phyloP scores from a whole-genome alignment of 2,888 invertebrate species.

The Urechis unicinctus region DNA sequence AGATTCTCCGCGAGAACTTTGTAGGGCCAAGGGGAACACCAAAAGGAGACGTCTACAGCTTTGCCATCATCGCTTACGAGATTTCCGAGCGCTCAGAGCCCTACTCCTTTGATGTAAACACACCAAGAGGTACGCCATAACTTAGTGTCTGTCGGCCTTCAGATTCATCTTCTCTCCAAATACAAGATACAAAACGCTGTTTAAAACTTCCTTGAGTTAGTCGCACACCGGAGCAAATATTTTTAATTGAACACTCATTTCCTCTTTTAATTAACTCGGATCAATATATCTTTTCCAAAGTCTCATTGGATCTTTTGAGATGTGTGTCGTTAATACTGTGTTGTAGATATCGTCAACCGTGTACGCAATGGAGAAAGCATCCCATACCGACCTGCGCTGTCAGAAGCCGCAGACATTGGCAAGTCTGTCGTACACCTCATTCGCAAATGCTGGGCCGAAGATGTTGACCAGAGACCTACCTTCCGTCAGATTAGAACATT shows the following conservation, averaged over 20 bases:
- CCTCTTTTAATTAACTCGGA: no score
- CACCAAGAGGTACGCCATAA: constrained; percentile 6
- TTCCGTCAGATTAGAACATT: constrained; percentile 26
- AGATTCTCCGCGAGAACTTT: constrained; percentile 27
- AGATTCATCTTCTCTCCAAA: no score
- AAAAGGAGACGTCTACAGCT: constrained; percentile 42
- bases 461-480: constrained; percentile 25
- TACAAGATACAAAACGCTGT: no score
- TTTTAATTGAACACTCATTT: background rate
- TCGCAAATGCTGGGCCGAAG: constrained; percentile 23
- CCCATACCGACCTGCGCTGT: constrained; percentile 18
- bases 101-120: constrained; percentile 14
- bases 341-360: constrained; percentile 21
- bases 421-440: constrained; percentile 16
- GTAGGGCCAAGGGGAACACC: constrained; percentile 30
- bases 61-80: constrained; percentile 37
- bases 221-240: no score
- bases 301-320: no score
- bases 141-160: no score
- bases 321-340: no score
- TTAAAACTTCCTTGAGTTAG: no score
- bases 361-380: constrained; percentile 23
- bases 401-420: background rate
- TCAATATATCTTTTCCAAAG: no score
- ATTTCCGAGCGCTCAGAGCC: constrained; percentile 24